Evolutionary conservation across 2,113 vertebrate genomes (phyloP), one percentile per base, ranked within the genome.

Genomic region (Anoplopoma fimbria): DNA sequence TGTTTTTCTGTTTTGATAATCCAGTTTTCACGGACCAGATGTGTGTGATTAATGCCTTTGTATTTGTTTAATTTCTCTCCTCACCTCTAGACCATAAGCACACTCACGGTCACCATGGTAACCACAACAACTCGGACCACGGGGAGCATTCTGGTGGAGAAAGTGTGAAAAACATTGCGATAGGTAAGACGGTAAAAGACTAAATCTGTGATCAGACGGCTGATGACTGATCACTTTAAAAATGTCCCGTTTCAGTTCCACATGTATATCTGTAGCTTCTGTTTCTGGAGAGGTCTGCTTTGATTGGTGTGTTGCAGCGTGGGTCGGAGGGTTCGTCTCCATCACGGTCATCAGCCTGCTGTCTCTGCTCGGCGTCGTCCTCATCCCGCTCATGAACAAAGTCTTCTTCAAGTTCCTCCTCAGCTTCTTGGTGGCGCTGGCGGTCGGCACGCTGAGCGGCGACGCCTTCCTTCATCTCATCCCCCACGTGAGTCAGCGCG

Each of bases 331-430:
- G 3, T 97, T 99, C 89, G 89, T 98, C 82, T 97, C 98, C 73
- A 98, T 99, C 91, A 97, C 97, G 0, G 81, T 99, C 92, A 99
- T 99, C 93, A 99, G 97, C 88, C 95, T 99, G 90, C 95, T 99
- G 40, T 99, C 98, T 0, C 94, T 99, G 65, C 62, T 97, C 65
- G 97, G 97, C 21, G 96, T 99, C 63, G 94, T 99, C 77, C 92
- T 99, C 91, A 97, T 99, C 69, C 98, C 98, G 0, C 95, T 99
- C 84, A 99, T 99, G 96, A 98, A 97, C 90, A 94, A 94, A 0
- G 95, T 97, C 0, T 99, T 98, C 94, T 99, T 99, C 95, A 98
- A 98, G 89, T 99, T 99, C 95, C 96, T 99, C 29, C 95, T 99
- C 82, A 99, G 97, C 94, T 99, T 99, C 91, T 94, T 99, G 88